Evolutionary conservation across 2,797 vertebrate genomes (phyloP), one percentile per base, ranked within the genome.

Genomic region (Syngnathus rostellatus): DNA sequence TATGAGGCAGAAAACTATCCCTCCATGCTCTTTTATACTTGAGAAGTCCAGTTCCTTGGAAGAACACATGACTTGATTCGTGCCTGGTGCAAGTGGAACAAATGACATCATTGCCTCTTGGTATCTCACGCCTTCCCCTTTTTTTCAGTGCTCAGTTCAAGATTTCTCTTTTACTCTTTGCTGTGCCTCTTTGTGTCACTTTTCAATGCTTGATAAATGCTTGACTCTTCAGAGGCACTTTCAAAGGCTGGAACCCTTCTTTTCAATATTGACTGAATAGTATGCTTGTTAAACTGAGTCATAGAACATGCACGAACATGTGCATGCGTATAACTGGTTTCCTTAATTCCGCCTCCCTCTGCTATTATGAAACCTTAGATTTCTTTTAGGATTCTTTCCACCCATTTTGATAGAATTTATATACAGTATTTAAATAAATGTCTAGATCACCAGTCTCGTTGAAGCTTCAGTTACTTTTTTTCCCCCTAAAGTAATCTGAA

Each of bases 81-180:
- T 76, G 77, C 84, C 76, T 83, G 77, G 72, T 83, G 80, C 73
- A 75, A 76, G 51, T 88, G 89, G 89, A 91, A 90, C 79, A 88
- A 87, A 90, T 91, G 81, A 91, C 88, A 87, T 90, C 88, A 91
- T 72, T 60, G 71, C 64, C 77, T 82, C 67, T 25, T 40, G 64
- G 80, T 87, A 88, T 89, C 86, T 87, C 72, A 74, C 64, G 51
- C 57, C n/a, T 69, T 70, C 68, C 66, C 23, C 64, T 74, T 71
- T 53, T 50, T 51, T 51, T 21, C 57, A 59, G 21, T 21, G 63
- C 68, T 68, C 65, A 51, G 70, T 68, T 67, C 60, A 55, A 25
- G 69, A 59, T 65, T 65, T 48, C 25, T 77, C 66, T 71, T 46
- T 67, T 67, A 60, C 67, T 65, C 45, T 46, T 40, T 31, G 73